Evolutionary conservation across 2,113 vertebrate genomes (phyloP), one percentile per base, ranked within the genome.

Genomic region (Brachyistius frenatus): DNA sequence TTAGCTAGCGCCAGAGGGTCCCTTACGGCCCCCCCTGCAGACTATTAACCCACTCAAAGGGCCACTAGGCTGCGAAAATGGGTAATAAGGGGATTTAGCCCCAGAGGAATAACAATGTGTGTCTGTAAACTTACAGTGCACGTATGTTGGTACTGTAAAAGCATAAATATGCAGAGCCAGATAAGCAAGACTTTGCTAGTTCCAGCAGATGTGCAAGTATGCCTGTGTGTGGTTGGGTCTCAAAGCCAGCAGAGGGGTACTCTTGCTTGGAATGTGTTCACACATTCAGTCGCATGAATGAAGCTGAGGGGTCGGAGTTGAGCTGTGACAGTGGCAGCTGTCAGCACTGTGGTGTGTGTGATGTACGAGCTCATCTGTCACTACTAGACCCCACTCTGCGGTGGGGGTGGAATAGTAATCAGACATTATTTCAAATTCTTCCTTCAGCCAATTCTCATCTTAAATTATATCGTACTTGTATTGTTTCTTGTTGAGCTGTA

Each of bases 301-400:
- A 86, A 90, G 85, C 82, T 14, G 73, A 66, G 74, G 55, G 87
- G 87, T 86, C 63, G 79, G 72, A 85, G 82, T 86, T 92, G 86
- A 92, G 71, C 76, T 75, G 81, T 35, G 66, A 86, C 91, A 89
- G 76, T 84, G 88, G 88, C 89, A 91, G 91, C 90, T 93, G 93
- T 94, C 93, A 91, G 70, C 75, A 66, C 66, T 66, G 78, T 81
- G 87, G 77, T 80, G 86, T 78, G 71, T 84, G 73, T 92, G 92
- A 94, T 93, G 84, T 88, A 93, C 85, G 90, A 83, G 86, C 81
- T 92, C 90, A 91, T 90, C 88, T 41, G 76, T 91, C 88, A 86
- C 73, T 46, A 80, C 39, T 41, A 71, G 68, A 46, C 73, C 73
- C 33, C 60, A 41, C 75, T 78, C 77, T 67, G 78, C 68, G 53